A percentile compares a stretch with the other conserved stretches of the same genome.
These are phyloP conservation scores for Etheostoma spectabile DNA, from an alignment of 2,113 vertebrate genomes.

Conservation along the genomic window DNA sequence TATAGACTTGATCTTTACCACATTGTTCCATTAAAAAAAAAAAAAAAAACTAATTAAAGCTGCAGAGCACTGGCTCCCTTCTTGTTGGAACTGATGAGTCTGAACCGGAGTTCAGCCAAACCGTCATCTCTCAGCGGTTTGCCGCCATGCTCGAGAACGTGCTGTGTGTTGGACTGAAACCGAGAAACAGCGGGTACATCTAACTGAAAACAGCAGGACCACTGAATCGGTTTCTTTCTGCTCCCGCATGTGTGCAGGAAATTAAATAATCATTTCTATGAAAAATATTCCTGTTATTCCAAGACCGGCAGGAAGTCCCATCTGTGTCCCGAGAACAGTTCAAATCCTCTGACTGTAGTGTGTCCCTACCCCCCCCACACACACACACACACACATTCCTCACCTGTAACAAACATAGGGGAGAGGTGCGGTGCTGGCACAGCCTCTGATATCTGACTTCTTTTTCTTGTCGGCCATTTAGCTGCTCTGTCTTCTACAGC, in stretches of 20 bases:
- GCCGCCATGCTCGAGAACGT: background rate
- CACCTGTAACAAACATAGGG: conserved; percentile 43
- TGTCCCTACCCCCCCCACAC: too few relatives aligned
- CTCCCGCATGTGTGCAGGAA: conserved; percentile 55
- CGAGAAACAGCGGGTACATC: conserved; percentile 14
- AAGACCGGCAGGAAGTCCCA: conserved; percentile 68
- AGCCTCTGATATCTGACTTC: background rate
- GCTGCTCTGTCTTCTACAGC: background rate
- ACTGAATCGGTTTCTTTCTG: background rate
- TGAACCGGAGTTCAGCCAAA: conserved; percentile 29
- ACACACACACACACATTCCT: conserved; percentile 55
- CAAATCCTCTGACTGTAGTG: conserved; percentile 23
- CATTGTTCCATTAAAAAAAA: conserved; percentile 29
- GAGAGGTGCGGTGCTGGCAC: conserved; percentile 16
- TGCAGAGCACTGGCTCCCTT: conserved; percentile 19
- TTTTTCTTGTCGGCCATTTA: background rate
- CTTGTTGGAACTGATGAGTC: conserved; percentile 12
- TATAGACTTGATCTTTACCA: conserved; percentile 15
- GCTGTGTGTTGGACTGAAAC: conserved; percentile 35
- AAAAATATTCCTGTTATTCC: conserved; percentile 67
- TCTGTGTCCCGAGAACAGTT: conserved; percentile 63
- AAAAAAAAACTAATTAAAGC: conserved; percentile 29
- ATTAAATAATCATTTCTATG: conserved; percentile 59
- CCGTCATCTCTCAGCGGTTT: conserved; percentile 19
- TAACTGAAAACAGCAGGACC: conserved; percentile 41